phyloP scores from a whole-genome alignment of 2,113 vertebrate genomes.

The Terrapene triunguis region DNA sequence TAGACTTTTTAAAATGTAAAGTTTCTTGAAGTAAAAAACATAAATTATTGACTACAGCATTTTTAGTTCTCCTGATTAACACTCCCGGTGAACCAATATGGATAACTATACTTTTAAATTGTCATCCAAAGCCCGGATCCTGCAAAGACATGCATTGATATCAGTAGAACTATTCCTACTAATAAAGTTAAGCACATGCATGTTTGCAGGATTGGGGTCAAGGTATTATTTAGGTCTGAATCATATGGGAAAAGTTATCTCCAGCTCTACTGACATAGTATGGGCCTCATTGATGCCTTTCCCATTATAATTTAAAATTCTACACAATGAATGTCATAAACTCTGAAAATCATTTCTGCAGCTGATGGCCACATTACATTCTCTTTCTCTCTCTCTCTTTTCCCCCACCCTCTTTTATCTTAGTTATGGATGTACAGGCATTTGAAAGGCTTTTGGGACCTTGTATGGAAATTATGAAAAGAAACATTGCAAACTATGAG shows the following conservation, averaged over 20 bases:
- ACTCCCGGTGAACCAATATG: neutral
- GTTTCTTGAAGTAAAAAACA: neutral
- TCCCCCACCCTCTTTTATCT: conserved; percentile 9
- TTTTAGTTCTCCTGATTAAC: neutral
- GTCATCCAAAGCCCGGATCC: neutral
- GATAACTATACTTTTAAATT: neutral
- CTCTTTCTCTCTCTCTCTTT: neutral
- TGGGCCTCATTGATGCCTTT: neutral
- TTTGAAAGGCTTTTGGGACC: conserved; percentile 98
- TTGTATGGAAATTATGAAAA: conserved; percentile 99
- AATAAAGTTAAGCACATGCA: neutral
- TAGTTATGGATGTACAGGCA: conserved; percentile 96
- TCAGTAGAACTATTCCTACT: neutral
- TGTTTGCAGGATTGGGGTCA: neutral
- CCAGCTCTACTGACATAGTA: neutral
- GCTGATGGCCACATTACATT: neutral
- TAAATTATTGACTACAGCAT: neutral
- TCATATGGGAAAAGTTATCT: neutral
- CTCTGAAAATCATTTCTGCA: neutral
- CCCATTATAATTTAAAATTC: neutral
- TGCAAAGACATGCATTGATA: neutral
- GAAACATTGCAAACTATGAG: conserved; percentile 98
- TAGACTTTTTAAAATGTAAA: neutral
- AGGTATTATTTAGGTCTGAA: neutral
- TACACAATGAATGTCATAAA: conserved; percentile 1